Evolutionary conservation across 92 coral and sea anemone species (phyloP), one percentile per base, ranked within the genome.

Genomic region (Bergia sp.): DNA sequence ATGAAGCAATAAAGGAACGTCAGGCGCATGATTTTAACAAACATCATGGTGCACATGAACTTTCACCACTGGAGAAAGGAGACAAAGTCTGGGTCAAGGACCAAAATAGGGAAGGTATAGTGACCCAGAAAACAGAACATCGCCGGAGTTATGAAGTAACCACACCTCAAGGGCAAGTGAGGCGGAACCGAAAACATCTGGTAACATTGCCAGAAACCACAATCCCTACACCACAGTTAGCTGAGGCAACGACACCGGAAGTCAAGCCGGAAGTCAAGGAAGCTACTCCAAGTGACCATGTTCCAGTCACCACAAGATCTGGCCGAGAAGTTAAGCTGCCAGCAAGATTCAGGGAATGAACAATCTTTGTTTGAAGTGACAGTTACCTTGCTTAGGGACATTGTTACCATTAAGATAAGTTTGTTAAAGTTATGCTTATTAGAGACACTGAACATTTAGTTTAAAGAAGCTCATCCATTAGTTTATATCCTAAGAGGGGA

Each of bases 331-430:
- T 75, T 75, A 71, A 71, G 76, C 76, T 71, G 76, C 76, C 76
- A 71, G 38, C 76, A 71, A 71, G 76, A 71, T 71, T 71, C 37
- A 71, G 79, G 47, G 79, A 75, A 75, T 75, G 47, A 75, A 75
- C 79, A 75, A 75, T 37, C 79, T 75, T 75, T 75, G 79, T 75
- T 75, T 75, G 79, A 75, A 75, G 79, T 40, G 79, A 75, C 79
- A 5, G 13, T 75, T 40, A 75, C 79, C 79, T 75, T 75, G 47
- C 79, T 75, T 2, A 75, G 47, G 47, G 79, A 75, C 79, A 37
- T 75, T 75, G 15, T 75, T 75, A 75, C 79, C 74, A 53, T 53
- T 53, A 53, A 53, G 74, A 67, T 67, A 67, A 67, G 36, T 67
- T 67, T 67, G 74, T 67, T 67, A 67, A 67, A 3, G 74, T 67